phyloP scores from a whole-genome alignment of 2,888 invertebrate species.

The Noctua pronuba region DNA sequence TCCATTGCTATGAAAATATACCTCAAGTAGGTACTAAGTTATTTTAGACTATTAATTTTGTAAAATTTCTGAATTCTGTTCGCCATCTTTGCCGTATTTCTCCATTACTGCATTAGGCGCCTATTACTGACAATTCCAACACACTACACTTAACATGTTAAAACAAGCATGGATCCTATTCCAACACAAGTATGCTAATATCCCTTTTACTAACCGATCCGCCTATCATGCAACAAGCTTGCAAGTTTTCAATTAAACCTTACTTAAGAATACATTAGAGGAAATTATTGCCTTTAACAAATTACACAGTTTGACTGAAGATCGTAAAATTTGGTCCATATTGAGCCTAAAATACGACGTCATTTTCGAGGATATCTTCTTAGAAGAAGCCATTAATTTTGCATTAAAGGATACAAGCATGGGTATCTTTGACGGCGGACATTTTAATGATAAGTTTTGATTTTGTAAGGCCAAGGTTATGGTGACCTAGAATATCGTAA shows the following conservation, averaged over 20 bases:
- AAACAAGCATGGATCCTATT: slow-evolving; percentile 33
- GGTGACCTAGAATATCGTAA: slow-evolving; percentile 13
- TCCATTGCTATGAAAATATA: background rate
- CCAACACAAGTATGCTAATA: slow-evolving; percentile 33
- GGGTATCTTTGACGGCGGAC: slow-evolving; percentile 22
- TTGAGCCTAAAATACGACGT: slow-evolving; percentile 27
- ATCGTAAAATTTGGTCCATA: slow-evolving; percentile 34
- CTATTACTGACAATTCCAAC: background rate
- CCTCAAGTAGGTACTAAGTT: background rate
- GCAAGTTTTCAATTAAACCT: slow-evolving; percentile 49
- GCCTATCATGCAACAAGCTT: slow-evolving; percentile 27
- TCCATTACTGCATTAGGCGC: background rate
- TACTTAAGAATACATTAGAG: slow-evolving; percentile 62
- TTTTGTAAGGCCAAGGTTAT: slow-evolving; percentile 19
- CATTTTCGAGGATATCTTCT: slow-evolving; percentile 39
- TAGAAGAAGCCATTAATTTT: slow-evolving; percentile 55
- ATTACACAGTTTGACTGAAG: slow-evolving; percentile 44
- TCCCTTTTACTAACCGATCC: slow-evolving; percentile 30
- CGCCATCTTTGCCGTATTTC: background rate
- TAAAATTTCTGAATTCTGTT: background rate
- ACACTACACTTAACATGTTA: slow-evolving; percentile 1
- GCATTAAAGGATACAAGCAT: slow-evolving; percentile 42
- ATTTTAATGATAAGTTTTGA: slow-evolving; percentile 25
- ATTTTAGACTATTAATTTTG: background rate
- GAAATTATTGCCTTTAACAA: slow-evolving; percentile 35